Evolutionary conservation across 2,888 invertebrate genomes (phyloP), one percentile per base, ranked within the genome.

Genomic region (Oligia fasciuncula): DNA sequence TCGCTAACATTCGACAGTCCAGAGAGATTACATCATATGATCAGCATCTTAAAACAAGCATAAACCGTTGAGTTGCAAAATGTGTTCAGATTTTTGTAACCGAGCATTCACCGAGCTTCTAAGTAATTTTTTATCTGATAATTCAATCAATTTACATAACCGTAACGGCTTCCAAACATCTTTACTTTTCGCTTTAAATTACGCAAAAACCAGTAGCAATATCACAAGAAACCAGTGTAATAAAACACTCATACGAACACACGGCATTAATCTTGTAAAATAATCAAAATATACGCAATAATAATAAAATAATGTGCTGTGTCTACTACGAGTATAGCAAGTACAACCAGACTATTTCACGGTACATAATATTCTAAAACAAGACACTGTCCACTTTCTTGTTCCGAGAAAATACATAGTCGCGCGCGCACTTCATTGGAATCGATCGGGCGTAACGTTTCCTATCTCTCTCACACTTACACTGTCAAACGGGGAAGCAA

Each of bases 371-470:
- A 82, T 85, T 83, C 87, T 87, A 85, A 86, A 88, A 85, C 84
- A 72, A 83, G 80, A 75, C 85, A 86, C 49, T 87, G 88, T 86
- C 88, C 86, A 87, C 86, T 87, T 87, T 85, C 81, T 82, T 85
- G 84, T 90, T 88, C 89, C 83, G 69, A 88, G 91, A 89, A 90
- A 90, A 91, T 89, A 91, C 88, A 90, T 88, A 90, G 91, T 89
- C 89, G 89, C 88, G 76, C 86, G 90, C 81, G 83, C 85, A 79
- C 76, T 80, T 91, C 92, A 92, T 93, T 93, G 88, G 89, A 91
- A 93, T 92, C 94, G 92, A 96, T 96, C 93, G 89, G 92, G 94
- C 94, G 94, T 92, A 92, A 94, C 91, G 82, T 87, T 46, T 73
- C 75, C 92, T 81, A 85, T 95, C 95, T 91, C 93, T 80, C 79